A percentile compares a stretch with the other conserved stretches of the same genome.
Evolutionary conservation across 2,113 vertebrate species (phyloP).

Genomic region (Cnemophilus loriae): DNA sequence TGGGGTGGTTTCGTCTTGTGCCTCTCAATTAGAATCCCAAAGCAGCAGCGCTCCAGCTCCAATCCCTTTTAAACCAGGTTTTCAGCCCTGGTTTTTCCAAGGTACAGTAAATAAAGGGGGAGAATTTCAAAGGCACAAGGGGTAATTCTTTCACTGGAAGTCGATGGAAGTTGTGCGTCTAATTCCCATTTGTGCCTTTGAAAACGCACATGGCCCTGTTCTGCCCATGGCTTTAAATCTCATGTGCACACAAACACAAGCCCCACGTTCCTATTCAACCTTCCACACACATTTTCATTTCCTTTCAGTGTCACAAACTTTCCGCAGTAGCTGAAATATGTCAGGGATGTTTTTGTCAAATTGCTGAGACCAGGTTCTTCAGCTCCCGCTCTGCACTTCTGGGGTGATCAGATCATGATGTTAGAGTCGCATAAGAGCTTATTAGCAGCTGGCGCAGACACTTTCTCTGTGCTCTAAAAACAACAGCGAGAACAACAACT

Average conservation of each 20-base stretch:
- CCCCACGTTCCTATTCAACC: background rate
- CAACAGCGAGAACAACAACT: constrained; percentile 37
- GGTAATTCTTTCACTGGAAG: background rate
- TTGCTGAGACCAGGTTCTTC: constrained; percentile 20
- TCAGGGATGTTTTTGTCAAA: constrained; percentile 22
- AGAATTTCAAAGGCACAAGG: background rate
- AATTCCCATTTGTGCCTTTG: constrained; percentile 10
- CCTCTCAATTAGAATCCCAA: background rate
- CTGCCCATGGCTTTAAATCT: constrained; percentile 29
- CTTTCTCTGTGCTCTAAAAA: constrained; percentile 47
- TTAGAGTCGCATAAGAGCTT: constrained; percentile 41
- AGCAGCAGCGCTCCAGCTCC: background rate
- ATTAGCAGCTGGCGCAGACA: constrained; percentile 53
- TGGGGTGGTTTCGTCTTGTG: background rate
- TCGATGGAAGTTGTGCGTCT: background rate
- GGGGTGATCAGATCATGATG: constrained; percentile 49
- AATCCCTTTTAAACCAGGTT: background rate
- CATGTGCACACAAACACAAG: background rate
- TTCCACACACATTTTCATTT: constrained; percentile 1
- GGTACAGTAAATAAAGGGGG: background rate
- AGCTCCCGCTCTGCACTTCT: constrained; percentile 37
- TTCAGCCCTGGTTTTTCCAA: background rate
- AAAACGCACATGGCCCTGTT: background rate
- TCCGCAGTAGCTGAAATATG: background rate
- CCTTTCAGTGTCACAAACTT: constrained; percentile 31